Percentiles rank a stretch among this genome's conserved stretches.
Evolutionary conservation across 30 jellyfish, hydroid and myxozoan species (phyloP).

Genomic region (Nemopilema nomurai): DNA sequence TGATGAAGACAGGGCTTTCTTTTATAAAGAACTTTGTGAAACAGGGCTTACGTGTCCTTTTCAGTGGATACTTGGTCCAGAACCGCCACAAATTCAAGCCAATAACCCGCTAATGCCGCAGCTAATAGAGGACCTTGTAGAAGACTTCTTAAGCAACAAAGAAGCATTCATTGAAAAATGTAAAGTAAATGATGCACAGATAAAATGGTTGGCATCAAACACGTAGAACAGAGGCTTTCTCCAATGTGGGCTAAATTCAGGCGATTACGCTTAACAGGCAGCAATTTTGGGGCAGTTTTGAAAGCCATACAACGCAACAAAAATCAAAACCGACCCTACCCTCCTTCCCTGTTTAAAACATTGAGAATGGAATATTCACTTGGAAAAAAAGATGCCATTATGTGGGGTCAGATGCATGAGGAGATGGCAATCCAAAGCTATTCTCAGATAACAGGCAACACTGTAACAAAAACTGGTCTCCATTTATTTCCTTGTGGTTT

Average conservation of each 20-base stretch:
- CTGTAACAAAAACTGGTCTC: conserved; percentile 20
- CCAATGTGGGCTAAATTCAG: conserved; percentile 14
- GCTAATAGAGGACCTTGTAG: conserved; percentile 23
- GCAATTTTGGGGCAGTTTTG: conserved; percentile 38
- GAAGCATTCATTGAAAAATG: conserved; percentile 4
- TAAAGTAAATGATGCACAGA: conserved; percentile 4
- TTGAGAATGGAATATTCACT: conserved; percentile 26
- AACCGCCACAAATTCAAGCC: conserved; percentile 5
- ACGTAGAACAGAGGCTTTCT: conserved; percentile 2
- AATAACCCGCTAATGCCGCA: conserved; percentile 3
- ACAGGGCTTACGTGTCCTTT: conserved; percentile 10
- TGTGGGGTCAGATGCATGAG: conserved; percentile 45
- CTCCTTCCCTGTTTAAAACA: conserved; percentile 40
- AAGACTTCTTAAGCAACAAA: conserved; percentile 4
- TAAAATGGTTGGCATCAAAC: conserved; percentile 18
- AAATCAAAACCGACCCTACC: not conserved
- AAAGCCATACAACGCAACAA: conserved; percentile 10
- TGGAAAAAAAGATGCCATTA: conserved; percentile 24
- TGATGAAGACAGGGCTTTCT: conserved; percentile 10
- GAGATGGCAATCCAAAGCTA: conserved; percentile 14
- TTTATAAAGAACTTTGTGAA: not conserved
- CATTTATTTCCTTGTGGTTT: conserved; percentile 26
- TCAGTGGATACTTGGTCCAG: conserved; percentile 25
- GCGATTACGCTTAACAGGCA: conserved; percentile 10
- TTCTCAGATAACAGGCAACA: conserved; percentile 10